Conservation (phyloP, 30 jellyfish, hydroid and myxozoan species). For the Catostylus mosaicus region DNA sequence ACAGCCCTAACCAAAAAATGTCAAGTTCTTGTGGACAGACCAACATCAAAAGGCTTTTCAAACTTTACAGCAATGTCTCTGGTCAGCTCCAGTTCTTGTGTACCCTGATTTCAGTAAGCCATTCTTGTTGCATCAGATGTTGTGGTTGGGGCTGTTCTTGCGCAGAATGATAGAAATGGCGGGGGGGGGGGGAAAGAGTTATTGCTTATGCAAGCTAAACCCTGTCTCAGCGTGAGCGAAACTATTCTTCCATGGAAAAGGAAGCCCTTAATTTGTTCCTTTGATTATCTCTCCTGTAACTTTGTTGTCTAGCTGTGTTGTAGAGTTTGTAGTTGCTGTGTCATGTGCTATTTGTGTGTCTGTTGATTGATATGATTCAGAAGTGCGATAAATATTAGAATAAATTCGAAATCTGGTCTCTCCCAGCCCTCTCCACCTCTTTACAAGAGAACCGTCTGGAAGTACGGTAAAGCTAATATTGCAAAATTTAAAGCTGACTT, state of each 20-base stretch:
- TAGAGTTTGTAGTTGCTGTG: too few species aligned
- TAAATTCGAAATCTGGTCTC: too few species aligned
- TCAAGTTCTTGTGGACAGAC: conserved; percentile 9
- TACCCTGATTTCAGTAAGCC: conserved; percentile 44
- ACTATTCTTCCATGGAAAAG: too few species aligned
- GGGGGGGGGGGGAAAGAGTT: conserved; percentile 30
- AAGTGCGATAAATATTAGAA: too few species aligned
- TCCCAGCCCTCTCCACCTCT: conserved; percentile 22
- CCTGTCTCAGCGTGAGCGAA: conserved; percentile 14
- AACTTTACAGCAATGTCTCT: background rate
- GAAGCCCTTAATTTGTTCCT: too few species aligned
- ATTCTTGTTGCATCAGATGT: conserved; percentile 33
- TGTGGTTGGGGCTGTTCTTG: conserved; percentile 55
- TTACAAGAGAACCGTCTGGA: conserved; percentile 12
- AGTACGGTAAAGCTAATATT: conserved; percentile 11
- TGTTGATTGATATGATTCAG: too few species aligned
- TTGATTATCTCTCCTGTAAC: too few species aligned
- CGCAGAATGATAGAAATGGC: conserved; percentile 9
- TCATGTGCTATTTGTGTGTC: too few species aligned
- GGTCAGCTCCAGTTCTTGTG: conserved; percentile 44
- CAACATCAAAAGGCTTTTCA: conserved; percentile 10
- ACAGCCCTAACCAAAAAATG: too few species aligned
- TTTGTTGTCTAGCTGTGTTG: too few species aligned
- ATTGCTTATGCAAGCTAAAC: conserved; percentile 42
- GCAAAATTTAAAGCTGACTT: conserved; percentile 8